phyloP scores from a whole-genome alignment of 2,888 invertebrate genomes.

The Monoplex corrugatus region DNA sequence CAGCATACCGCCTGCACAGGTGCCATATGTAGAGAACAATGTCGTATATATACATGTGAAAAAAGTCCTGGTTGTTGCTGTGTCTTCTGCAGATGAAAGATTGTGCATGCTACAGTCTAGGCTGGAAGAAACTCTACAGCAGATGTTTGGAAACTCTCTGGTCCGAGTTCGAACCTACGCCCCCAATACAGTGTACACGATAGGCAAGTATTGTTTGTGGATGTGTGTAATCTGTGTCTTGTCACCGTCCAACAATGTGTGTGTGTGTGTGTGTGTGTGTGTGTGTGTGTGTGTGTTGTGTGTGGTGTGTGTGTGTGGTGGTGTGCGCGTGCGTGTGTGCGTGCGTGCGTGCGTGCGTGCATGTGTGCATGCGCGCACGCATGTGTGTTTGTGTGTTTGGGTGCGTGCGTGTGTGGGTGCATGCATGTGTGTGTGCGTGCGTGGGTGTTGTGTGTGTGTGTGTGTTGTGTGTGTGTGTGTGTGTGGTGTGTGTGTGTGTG shows the following conservation, averaged over 20 bases:
- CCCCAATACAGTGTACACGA: constrained; percentile 59
- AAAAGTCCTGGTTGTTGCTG: too few relatives aligned
- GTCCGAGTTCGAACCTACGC: constrained; percentile 50
- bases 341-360: background rate
- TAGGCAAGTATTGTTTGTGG: constrained; percentile 60
- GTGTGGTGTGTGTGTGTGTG: too few relatives aligned
- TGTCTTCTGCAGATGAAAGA: constrained; percentile 65
- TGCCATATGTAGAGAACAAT: too few relatives aligned
- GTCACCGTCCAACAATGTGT: too few relatives aligned
- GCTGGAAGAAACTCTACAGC: constrained; percentile 52
- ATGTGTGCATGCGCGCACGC: background rate
- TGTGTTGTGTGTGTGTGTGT: background rate
- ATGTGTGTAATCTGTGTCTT: too few relatives aligned
- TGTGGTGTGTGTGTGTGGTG: too few relatives aligned
- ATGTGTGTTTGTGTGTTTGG: constrained; percentile 32
- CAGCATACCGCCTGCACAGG: too few relatives aligned
- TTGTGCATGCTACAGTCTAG: constrained; percentile 71
- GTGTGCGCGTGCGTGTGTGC: background rate
- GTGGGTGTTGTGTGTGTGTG: background rate
- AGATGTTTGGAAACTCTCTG: constrained; percentile 54
- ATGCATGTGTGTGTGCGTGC: background rate
- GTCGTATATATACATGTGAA: too few relatives aligned
- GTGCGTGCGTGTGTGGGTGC: constrained; percentile 16
- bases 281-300: too few relatives aligned
- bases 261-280: background rate